Evolutionary conservation across 2,888 invertebrate species (phyloP).

Genomic region (Pollenia griseotomentosa): DNA sequence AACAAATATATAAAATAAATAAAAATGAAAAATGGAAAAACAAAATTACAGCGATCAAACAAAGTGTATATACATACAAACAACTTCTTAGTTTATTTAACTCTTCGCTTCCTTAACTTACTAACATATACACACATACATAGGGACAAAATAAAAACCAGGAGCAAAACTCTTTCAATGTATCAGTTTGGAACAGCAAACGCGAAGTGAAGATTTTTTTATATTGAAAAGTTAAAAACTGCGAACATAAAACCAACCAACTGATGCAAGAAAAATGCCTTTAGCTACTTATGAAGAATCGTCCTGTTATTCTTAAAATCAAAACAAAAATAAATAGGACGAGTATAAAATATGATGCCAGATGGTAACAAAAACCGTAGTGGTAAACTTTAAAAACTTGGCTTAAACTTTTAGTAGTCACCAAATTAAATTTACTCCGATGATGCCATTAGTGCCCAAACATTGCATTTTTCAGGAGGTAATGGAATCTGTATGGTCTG

Average conservation of each 20-base stretch:
- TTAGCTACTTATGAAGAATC: slow-evolving; percentile 51
- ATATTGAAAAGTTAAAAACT: slow-evolving; percentile 53
- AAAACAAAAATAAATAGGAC: slow-evolving; percentile 10
- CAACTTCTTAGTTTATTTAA: slow-evolving; percentile 17
- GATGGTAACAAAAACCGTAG: background rate
- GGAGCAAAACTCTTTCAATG: slow-evolving; percentile 13
- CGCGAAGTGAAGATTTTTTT: slow-evolving; percentile 28
- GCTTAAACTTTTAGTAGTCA: no score
- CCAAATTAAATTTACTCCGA: no score
- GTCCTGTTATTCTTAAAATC: slow-evolving; percentile 45
- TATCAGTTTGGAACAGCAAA: slow-evolving; percentile 24
- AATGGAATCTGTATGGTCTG: no score
- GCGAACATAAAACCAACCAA: slow-evolving; percentile 51
- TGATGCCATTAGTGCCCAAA: no score
- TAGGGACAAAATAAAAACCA: background rate
- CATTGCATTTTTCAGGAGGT: no score
- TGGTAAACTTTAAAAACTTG: no score
- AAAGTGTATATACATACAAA: slow-evolving; percentile 1
- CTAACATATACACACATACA: background rate
- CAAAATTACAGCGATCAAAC: slow-evolving; percentile 41
- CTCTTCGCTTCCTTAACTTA: slow-evolving; percentile 3
- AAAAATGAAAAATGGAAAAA: slow-evolving; percentile 29
- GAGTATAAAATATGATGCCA: background rate
- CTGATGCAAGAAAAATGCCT: slow-evolving; percentile 53
- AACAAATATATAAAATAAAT: slow-evolving; percentile 24